Evolutionary conservation across 2,797 vertebrate genomes (phyloP).

Genomic region (Tragelaphus oryx): DNA sequence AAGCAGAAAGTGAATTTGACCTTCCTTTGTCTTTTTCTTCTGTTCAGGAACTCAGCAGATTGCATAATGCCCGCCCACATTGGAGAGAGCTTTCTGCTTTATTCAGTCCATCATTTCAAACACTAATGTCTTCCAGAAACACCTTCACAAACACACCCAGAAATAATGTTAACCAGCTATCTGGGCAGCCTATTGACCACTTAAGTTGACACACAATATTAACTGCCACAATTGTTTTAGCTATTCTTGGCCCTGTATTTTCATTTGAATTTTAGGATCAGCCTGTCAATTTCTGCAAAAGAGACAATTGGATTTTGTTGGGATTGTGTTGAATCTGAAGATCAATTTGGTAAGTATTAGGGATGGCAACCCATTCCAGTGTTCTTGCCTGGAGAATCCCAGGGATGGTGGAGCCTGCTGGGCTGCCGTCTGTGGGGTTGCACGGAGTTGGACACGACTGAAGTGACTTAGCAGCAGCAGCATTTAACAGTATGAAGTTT

Average conservation of each 20-base stretch:
- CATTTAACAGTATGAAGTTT: background rate
- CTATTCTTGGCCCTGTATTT: slow-evolving; percentile 1
- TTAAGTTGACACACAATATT: background rate
- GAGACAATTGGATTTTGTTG: background rate
- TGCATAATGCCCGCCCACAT: background rate
- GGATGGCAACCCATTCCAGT: no score
- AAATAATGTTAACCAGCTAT: background rate
- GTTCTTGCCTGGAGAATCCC: no score
- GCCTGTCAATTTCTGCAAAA: background rate
- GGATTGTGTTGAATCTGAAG: background rate
- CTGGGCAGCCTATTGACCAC: background rate
- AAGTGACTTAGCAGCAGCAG: no score
- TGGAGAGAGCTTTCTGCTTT: background rate
- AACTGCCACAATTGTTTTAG: background rate
- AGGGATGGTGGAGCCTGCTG: no score
- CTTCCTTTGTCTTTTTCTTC: background rate
- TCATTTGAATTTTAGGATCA: background rate
- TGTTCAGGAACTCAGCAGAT: background rate
- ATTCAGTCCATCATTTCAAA: background rate
- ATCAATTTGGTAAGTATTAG: background rate
- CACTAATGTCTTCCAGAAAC: background rate
- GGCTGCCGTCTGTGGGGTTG: no score
- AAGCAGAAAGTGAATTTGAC: background rate
- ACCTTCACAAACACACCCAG: background rate
- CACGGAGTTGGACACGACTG: no score